These are phyloP conservation scores for Trachythela sp. DNA, from an alignment of 64 coral and sea anemone genomes.

Conservation along the genomic window DNA sequence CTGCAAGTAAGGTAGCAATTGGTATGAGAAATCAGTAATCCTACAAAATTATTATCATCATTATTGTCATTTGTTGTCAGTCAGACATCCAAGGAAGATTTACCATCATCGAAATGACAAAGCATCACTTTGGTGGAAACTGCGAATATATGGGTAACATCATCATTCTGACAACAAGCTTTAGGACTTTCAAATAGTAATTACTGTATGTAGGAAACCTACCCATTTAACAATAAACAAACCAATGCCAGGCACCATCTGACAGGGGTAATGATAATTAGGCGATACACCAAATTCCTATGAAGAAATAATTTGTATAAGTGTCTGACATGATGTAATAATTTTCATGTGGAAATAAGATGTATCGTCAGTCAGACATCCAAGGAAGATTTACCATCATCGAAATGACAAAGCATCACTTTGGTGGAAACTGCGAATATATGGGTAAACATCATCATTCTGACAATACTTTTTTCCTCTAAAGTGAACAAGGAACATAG, in stretches of 20 bases:
- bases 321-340: neutral
- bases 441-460: slow-evolving; percentile 14
- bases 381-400: slow-evolving; percentile 30
- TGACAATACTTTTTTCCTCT: neutral
- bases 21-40: neutral
- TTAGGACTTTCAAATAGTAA: neutral
- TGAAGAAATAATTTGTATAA: neutral
- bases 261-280: too few species aligned
- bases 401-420: slow-evolving; percentile 22
- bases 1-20: neutral
- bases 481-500: neutral
- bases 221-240: too few species aligned
- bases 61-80: neutral
- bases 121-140: slow-evolving; percentile 29
- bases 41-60: neutral
- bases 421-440: slow-evolving; percentile 34
- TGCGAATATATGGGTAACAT: slow-evolving; percentile 24
- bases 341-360: neutral
- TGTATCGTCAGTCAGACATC: slow-evolving; percentile 20
- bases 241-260: too few species aligned
- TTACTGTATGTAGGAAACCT: neutral
- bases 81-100: slow-evolving; percentile 31
- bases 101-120: slow-evolving; percentile 20
- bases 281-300: too few species aligned
- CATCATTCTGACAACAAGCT: slow-evolving; percentile 17